These are phyloP conservation scores for Mycalesis mineus DNA, from an alignment of 2,888 invertebrate species.

Conservation along the genomic window DNA sequence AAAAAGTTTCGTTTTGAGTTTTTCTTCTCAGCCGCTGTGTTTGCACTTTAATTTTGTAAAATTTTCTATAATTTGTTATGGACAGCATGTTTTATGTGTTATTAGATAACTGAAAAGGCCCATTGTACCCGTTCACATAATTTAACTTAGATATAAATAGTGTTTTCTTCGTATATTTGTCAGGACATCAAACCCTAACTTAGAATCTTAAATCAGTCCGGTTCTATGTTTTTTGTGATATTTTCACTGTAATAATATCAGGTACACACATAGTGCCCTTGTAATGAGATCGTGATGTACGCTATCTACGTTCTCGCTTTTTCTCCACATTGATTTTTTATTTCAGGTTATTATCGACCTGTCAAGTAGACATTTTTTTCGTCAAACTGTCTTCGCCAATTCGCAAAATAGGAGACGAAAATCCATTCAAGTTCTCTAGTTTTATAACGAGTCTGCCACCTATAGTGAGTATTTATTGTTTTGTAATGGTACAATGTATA, in stretches of 20 bases:
- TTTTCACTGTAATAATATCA: slow-evolving; percentile 22
- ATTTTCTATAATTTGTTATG: slow-evolving; percentile 40
- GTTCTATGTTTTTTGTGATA: slow-evolving; percentile 23
- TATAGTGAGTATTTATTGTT: slow-evolving; percentile 55
- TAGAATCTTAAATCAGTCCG: slow-evolving; percentile 11
- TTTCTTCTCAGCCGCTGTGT: slow-evolving; percentile 59
- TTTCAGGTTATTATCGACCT: slow-evolving; percentile 78
- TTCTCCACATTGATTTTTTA: slow-evolving; percentile 69
- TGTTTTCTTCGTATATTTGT: slow-evolving; percentile 25
- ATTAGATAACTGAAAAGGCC: slow-evolving; percentile 32
- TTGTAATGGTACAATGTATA: neutral
- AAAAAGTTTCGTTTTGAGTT: slow-evolving; percentile 61
- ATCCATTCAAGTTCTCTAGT: slow-evolving; percentile 75
- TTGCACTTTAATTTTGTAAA: slow-evolving; percentile 56
- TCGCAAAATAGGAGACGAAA: slow-evolving; percentile 78
- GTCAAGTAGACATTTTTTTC: slow-evolving; percentile 75
- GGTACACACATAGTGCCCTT: slow-evolving; percentile 27
- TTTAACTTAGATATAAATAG: slow-evolving; percentile 20
- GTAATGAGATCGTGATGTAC: slow-evolving; percentile 24
- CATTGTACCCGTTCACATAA: slow-evolving; percentile 25
- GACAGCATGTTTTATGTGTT: slow-evolving; percentile 38
- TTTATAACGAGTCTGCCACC: slow-evolving; percentile 78
- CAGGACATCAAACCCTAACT: slow-evolving; percentile 19
- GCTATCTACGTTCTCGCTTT: slow-evolving; percentile 29
- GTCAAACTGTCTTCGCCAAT: slow-evolving; percentile 62